phyloP scores from a whole-genome alignment of 2,888 invertebrate species.

The Callosobruchus maculatus region DNA sequence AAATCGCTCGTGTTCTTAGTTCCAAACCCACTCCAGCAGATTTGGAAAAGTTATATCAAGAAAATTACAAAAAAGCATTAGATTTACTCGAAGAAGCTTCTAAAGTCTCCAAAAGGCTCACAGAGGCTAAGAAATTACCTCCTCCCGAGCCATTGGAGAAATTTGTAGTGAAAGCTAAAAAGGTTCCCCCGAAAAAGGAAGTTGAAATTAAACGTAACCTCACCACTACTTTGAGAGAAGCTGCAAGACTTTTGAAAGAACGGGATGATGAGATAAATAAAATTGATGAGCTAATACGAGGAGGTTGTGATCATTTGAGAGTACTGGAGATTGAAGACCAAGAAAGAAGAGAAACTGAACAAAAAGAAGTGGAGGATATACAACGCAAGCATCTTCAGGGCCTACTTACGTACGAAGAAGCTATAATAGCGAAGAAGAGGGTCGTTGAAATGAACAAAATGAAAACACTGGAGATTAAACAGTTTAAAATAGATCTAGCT shows the following conservation, averaged over 20 bases:
- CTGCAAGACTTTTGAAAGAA: slow-evolving; percentile 50
- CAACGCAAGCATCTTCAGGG: slow-evolving; percentile 59
- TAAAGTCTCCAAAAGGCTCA: slow-evolving; percentile 13
- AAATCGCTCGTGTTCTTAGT: background rate
- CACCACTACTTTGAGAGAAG: slow-evolving; percentile 54
- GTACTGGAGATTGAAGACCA: slow-evolving; percentile 50
- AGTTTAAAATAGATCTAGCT: slow-evolving; percentile 52
- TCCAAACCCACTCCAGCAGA: background rate
- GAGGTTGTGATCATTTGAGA: slow-evolving; percentile 48
- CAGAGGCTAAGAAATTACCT: slow-evolving; percentile 2
- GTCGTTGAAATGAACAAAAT: slow-evolving; percentile 51
- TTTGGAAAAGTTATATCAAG: background rate
- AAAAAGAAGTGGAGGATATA: slow-evolving; percentile 53
- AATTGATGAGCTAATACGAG: slow-evolving; percentile 52
- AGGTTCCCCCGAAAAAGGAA: slow-evolving; percentile 22
- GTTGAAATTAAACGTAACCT: slow-evolving; percentile 50
- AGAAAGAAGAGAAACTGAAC: slow-evolving; percentile 50
- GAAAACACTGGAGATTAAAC: slow-evolving; percentile 52
- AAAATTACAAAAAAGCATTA: slow-evolving; percentile 19
- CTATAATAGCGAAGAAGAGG: slow-evolving; percentile 55
- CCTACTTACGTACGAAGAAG: slow-evolving; percentile 58
- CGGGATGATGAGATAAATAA: slow-evolving; percentile 53
- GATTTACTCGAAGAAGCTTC: slow-evolving; percentile 24
- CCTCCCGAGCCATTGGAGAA: background rate
- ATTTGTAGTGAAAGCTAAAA: background rate